Conservation (phyloP, 2,797 vertebrate species). For the Scyliorhinus canicula region DNA sequence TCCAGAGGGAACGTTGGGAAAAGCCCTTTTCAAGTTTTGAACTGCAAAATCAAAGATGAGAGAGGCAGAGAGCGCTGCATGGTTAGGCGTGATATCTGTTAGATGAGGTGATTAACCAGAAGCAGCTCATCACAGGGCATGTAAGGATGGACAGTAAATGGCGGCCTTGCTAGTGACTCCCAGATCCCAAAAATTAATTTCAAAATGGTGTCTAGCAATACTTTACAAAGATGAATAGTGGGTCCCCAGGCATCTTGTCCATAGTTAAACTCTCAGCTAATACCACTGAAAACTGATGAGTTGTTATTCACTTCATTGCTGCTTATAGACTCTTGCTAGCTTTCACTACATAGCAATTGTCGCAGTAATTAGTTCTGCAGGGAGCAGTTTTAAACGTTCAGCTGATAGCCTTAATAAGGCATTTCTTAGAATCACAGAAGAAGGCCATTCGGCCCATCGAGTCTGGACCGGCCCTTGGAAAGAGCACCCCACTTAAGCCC, state of each 20-base stretch:
- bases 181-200: neutral
- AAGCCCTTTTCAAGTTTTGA: neutral
- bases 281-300: neutral
- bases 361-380: neutral
- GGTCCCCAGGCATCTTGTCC: neutral
- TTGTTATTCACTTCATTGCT: neutral
- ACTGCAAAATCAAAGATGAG: neutral
- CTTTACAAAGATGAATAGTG: neutral
- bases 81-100: neutral
- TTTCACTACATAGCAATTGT: neutral
- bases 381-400: neutral
- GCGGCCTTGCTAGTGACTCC: neutral
- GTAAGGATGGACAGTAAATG: neutral
- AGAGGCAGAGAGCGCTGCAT: too few relatives aligned
- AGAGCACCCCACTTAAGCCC: too few relatives aligned
- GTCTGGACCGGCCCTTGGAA: too few relatives aligned
- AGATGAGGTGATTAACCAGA: neutral
- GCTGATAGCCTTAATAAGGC: neutral
- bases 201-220: neutral
- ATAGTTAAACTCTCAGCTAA: neutral
- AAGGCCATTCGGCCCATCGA: too few relatives aligned
- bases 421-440: too few relatives aligned
- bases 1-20: too few relatives aligned
- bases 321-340: neutral
- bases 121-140: too few relatives aligned